These are phyloP conservation scores for Dicrostonyx torquatus DNA, from an alignment of 2,797 vertebrate genomes.

Conservation along the genomic window DNA sequence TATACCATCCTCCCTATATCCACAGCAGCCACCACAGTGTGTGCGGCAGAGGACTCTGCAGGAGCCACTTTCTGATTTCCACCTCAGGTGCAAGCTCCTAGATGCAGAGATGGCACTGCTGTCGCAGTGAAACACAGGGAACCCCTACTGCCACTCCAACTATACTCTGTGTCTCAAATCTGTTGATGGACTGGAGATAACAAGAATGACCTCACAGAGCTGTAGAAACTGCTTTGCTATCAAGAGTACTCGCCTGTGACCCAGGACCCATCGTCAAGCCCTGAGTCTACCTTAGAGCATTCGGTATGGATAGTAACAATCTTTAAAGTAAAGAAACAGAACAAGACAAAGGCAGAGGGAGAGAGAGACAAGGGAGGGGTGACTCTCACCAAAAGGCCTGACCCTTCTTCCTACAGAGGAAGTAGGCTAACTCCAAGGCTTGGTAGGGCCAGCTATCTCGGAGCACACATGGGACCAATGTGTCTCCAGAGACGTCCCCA, in stretches of 20 bases:
- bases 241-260: background rate
- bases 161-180: background rate
- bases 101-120: too few species aligned
- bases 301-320: background rate
- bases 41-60: background rate
- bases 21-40: background rate
- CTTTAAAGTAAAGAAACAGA: background rate
- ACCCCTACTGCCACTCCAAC: background rate
- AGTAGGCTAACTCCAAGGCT: background rate
- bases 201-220: background rate
- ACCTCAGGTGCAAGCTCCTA: background rate
- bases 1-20: background rate
- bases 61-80: background rate
- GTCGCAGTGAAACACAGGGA: background rate
- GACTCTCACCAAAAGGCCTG: background rate
- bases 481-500: background rate
- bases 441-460: background rate
- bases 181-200: background rate
- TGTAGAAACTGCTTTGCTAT: background rate
- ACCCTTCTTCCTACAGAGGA: background rate
- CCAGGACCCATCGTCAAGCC: rapidly evolving
- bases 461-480: background rate
- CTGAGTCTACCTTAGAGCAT: too few species aligned
- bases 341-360: too few species aligned
- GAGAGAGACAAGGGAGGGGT: background rate